These are phyloP conservation scores for Hesperia comma DNA, from an alignment of 2,888 invertebrate species.

Conservation along the genomic window DNA sequence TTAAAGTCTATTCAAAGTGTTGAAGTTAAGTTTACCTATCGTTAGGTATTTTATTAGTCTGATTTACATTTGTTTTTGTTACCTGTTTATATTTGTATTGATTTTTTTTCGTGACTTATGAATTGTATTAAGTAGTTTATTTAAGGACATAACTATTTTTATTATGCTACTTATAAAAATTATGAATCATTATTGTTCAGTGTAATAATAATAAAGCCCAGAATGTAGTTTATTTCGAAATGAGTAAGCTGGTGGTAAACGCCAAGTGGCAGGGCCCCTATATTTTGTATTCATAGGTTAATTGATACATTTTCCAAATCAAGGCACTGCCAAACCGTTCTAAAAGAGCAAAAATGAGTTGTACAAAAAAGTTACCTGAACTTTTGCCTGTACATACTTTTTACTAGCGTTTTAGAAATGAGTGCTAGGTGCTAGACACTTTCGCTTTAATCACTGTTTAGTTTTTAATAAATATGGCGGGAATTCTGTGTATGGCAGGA, in stretches of 20 bases:
- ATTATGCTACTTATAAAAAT: constrained; percentile 5
- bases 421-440: constrained; percentile 60
- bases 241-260: not conserved
- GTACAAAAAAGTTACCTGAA: constrained; percentile 79
- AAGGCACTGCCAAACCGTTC: constrained; percentile 34
- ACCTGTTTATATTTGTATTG: constrained; percentile 67
- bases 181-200: not conserved
- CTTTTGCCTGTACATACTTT: constrained; percentile 61
- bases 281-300: constrained; percentile 26
- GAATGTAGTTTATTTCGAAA: constrained; percentile 13
- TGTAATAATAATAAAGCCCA: constrained; percentile 17
- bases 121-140: not conserved
- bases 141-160: constrained; percentile 4
- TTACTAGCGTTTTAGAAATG: constrained; percentile 52
- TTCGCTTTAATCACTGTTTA: constrained; percentile 27
- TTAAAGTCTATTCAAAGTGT: constrained; percentile 61
- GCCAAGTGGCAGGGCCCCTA: not conserved
- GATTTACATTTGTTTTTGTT: constrained; percentile 69
- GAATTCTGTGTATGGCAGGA: constrained; percentile 2
- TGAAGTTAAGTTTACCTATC: constrained; percentile 64
- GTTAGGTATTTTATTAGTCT: constrained; percentile 74
- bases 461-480: constrained; percentile 19
- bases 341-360: constrained; percentile 46
- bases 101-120: constrained; percentile 50
- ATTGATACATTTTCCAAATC: constrained; percentile 16